Percentiles rank a stretch among this genome's conserved stretches.
phyloP scores from a whole-genome alignment of 2,888 invertebrate species.

The Pheosia tremula region DNA sequence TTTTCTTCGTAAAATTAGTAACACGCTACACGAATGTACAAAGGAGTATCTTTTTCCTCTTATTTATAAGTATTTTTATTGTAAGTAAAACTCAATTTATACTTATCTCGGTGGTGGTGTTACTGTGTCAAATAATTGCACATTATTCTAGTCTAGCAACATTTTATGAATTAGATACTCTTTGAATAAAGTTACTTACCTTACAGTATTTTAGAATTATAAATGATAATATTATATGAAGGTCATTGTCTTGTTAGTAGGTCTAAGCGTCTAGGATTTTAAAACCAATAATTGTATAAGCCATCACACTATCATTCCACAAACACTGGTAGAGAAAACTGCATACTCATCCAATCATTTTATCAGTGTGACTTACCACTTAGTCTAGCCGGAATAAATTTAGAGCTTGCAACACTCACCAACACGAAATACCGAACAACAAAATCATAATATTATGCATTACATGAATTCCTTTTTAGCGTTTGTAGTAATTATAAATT shows the following conservation, averaged over 20 bases:
- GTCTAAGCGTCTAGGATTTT: slow-evolving; percentile 44
- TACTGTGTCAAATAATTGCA: slow-evolving; percentile 34
- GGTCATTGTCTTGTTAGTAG: slow-evolving; percentile 51
- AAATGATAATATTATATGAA: slow-evolving; percentile 17
- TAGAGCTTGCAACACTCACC: slow-evolving; percentile 81
- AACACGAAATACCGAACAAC: slow-evolving; percentile 57
- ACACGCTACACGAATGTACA: slow-evolving; percentile 45
- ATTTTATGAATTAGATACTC: slow-evolving; percentile 59
- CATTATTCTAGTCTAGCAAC: slow-evolving; percentile 25
- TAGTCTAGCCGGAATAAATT: slow-evolving; percentile 45
- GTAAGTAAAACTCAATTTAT: slow-evolving; percentile 6
- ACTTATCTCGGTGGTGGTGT: slow-evolving; percentile 38
- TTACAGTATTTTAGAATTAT: slow-evolving; percentile 41
- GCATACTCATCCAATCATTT: slow-evolving; percentile 48
- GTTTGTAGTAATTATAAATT: slow-evolving; percentile 42
- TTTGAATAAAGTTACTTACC: slow-evolving; percentile 35
- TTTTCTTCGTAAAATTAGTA: slow-evolving; percentile 48
- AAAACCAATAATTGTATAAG: slow-evolving; percentile 43
- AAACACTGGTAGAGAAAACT: slow-evolving; percentile 46
- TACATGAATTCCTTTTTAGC: slow-evolving; percentile 17
- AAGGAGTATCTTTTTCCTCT: slow-evolving; percentile 70
- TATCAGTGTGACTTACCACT: slow-evolving; percentile 64
- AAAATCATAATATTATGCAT: slow-evolving; percentile 38
- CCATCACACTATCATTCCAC: slow-evolving; percentile 67
- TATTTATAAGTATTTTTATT: neutral